Evolutionary conservation across 2,888 invertebrate species (phyloP).

Genomic region (Drosophila sordidapex): DNA sequence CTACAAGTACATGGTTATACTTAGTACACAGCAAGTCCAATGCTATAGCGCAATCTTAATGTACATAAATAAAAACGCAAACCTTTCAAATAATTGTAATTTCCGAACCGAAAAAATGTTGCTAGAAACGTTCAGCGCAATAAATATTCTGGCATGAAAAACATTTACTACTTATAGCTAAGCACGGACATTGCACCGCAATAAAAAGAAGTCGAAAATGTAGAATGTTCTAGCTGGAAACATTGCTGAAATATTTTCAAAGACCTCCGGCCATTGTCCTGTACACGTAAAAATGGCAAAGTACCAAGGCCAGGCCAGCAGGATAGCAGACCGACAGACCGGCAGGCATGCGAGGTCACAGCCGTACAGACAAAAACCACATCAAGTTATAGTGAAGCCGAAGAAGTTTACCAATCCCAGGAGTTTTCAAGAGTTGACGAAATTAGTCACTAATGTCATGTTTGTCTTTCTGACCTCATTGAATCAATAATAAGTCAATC

Average conservation of each 20-base stretch:
- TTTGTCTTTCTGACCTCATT: constrained; percentile 1
- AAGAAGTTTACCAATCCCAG: not conserved
- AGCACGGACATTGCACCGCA: constrained; percentile 34
- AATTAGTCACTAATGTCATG: not conserved
- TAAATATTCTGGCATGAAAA: constrained; percentile 61
- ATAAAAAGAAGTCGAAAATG: constrained; percentile 26
- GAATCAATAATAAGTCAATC: constrained; percentile 2
- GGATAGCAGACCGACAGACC: constrained; percentile 17
- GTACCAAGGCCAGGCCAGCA: constrained; percentile 18
- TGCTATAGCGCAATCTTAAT: constrained; percentile 52
- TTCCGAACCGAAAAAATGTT: constrained; percentile 44
- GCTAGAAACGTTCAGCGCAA: constrained; percentile 56
- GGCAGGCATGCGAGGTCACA: constrained; percentile 11
- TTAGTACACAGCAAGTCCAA: constrained; percentile 50
- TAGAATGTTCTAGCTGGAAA: constrained; percentile 38
- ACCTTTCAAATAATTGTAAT: constrained; percentile 76
- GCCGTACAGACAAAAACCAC: not conserved
- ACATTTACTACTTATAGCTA: constrained; percentile 57
- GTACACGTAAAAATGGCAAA: constrained; percentile 38
- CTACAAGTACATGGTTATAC: constrained; percentile 8
- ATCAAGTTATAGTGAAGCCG: constrained; percentile 29
- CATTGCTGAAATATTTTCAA: constrained; percentile 50
- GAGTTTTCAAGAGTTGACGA: not conserved
- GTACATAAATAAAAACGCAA: constrained; percentile 60
- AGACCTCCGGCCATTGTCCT: constrained; percentile 59